These are phyloP conservation scores for Pipra filicauda DNA, from an alignment of 2,113 vertebrate species.

Conservation along the genomic window DNA sequence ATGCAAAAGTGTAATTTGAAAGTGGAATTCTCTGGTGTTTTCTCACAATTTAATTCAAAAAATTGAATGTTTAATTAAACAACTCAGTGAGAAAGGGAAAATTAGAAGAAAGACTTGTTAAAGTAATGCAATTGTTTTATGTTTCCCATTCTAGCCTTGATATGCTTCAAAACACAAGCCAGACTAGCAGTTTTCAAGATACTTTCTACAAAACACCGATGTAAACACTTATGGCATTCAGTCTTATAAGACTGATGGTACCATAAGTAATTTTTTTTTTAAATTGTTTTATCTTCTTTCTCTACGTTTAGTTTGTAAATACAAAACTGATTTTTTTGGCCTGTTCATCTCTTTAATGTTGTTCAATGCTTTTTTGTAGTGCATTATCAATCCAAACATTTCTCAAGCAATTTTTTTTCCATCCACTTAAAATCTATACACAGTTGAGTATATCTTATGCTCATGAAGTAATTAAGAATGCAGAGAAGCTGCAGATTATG, in stretches of 20 bases:
- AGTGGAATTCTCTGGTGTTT: neutral
- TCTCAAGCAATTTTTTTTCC: neutral
- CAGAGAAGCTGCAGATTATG: neutral
- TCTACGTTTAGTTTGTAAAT: neutral
- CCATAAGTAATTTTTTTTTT: neutral
- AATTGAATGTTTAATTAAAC: neutral
- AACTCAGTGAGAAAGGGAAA: neutral
- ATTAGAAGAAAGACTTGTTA: neutral
- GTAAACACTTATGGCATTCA: neutral
- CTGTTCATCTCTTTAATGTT: neutral
- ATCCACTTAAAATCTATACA: neutral
- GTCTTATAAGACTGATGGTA: neutral
- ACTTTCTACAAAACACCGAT: neutral
- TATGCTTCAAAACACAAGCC: neutral
- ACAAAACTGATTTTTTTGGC: neutral
- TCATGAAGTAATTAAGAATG: neutral
- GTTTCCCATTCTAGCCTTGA: neutral
- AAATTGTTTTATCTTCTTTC: neutral
- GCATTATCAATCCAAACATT: neutral
- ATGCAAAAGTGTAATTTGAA: neutral
- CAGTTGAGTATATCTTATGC: neutral
- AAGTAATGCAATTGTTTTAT: neutral
- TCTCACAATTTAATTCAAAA: neutral
- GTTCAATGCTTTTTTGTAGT: neutral
- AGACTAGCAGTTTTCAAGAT: neutral